Conservation (phyloP, 2,888 invertebrate species). For the Diploptera punctata region DNA sequence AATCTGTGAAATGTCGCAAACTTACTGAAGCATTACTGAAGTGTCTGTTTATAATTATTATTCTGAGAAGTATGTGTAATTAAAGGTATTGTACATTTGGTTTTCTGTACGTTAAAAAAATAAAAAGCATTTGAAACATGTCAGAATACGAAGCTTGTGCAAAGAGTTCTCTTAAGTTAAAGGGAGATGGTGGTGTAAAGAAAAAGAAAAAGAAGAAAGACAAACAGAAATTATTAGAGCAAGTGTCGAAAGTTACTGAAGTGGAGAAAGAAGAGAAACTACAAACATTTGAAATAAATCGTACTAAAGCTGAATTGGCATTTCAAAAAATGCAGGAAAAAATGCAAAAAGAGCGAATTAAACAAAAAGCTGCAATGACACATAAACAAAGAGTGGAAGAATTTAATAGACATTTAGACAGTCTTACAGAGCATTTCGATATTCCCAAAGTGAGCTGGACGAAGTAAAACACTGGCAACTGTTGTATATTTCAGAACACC, state of each 20-base stretch:
- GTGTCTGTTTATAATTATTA: too few relatives aligned
- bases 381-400: slow-evolving; percentile 97
- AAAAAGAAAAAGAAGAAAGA: slow-evolving; percentile 84
- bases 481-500: too few relatives aligned
- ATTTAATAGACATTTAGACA: slow-evolving; percentile 93
- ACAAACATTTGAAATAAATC: slow-evolving; percentile 54
- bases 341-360: slow-evolving; percentile 89
- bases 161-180: slow-evolving; percentile 78
- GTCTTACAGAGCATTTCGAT: slow-evolving; percentile 96
- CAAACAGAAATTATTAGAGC: slow-evolving; percentile 71
- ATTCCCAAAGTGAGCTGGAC: slow-evolving; percentile 99
- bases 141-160: slow-evolving; percentile 71
- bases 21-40: too few relatives aligned
- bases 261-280: slow-evolving; percentile 55
- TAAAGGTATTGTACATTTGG: too few relatives aligned
- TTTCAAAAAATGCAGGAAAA: slow-evolving; percentile 92
- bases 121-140: too few relatives aligned
- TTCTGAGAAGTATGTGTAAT: too few relatives aligned
- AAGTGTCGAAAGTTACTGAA: slow-evolving; percentile 67
- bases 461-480: too few relatives aligned
- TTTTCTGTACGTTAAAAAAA: too few relatives aligned
- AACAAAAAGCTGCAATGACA: slow-evolving; percentile 92
- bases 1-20: too few relatives aligned
- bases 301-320: slow-evolving; percentile 88
- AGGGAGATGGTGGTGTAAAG: slow-evolving; percentile 74